Conservation (phyloP, 2,797 vertebrate species). For the Thalassophryne amazonica region DNA sequence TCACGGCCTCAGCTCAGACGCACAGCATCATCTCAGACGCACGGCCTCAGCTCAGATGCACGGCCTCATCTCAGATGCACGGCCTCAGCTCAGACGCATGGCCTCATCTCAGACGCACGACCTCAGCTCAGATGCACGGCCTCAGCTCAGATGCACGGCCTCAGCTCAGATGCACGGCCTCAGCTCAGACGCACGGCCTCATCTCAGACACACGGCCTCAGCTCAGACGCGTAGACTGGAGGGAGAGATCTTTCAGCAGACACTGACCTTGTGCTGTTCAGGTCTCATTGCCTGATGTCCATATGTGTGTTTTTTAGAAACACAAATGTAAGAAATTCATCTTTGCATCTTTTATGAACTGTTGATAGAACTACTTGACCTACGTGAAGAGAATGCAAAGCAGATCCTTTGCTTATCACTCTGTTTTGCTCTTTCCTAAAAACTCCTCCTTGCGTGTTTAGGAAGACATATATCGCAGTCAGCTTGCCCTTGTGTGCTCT, state of each 20-base stretch:
- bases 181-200: no score
- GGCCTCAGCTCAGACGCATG: no score
- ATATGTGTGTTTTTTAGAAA: neutral
- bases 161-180: no score
- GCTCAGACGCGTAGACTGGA: slow-evolving; percentile 53
- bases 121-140: slow-evolving; percentile 22
- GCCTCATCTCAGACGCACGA: no score
- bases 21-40: no score
- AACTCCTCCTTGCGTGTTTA: slow-evolving; percentile 20
- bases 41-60: no score
- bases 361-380: neutral
- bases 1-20: no score
- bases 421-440: slow-evolving; percentile 2
- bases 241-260: slow-evolving; percentile 44
- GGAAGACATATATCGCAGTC: slow-evolving; percentile 23
- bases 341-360: no score
- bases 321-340: no score
- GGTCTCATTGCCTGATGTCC: slow-evolving; percentile 36
- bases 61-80: no score
- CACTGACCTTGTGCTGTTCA: slow-evolving; percentile 38
- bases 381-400: slow-evolving; percentile 22
- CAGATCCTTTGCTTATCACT: slow-evolving; percentile 19
- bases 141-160: no score
- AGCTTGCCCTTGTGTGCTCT: slow-evolving; percentile 26
- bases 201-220: no score